phyloP scores from a whole-genome alignment of 2,113 vertebrate genomes.

The Scomber japonicus region DNA sequence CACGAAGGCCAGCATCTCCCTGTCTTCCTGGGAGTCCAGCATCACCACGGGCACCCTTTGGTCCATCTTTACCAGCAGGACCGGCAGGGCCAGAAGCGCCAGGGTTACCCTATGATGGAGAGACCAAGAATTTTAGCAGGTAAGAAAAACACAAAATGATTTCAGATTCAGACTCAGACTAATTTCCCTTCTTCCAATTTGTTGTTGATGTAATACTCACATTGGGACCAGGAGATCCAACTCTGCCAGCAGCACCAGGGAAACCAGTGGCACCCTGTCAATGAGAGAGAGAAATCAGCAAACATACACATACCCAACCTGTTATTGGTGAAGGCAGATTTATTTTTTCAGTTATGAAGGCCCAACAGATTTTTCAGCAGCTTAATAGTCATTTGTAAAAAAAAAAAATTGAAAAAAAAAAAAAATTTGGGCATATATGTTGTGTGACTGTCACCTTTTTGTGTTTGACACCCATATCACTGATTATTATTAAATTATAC shows the following conservation, averaged over 20 bases:
- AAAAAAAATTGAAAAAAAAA: too few species aligned
- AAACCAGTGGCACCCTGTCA: conserved; percentile 95
- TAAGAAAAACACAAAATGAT: not conserved
- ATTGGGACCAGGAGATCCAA: conserved; percentile 94
- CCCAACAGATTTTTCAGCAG: too few species aligned
- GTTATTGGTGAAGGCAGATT: not conserved
- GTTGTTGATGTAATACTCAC: conserved; percentile 83
- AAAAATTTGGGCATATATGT: too few species aligned
- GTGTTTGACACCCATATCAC: too few species aligned
- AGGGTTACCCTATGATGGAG: conserved; percentile 90
- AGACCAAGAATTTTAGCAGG: conserved; percentile 13
- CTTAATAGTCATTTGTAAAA: too few species aligned
- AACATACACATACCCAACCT: conserved; percentile 4
- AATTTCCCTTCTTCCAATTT: not conserved
- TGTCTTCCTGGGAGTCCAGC: conserved; percentile 88
- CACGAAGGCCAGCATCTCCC: conserved; percentile 93
- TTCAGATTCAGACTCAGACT: not conserved
- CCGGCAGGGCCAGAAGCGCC: conserved; percentile 90
- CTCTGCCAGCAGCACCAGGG: conserved; percentile 95
- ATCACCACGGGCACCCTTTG: conserved; percentile 94
- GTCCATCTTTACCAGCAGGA: conserved; percentile 93
- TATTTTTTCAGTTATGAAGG: too few species aligned
- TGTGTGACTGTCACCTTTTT: too few species aligned
- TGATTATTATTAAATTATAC: too few species aligned
- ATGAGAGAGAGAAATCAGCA: conserved; percentile 13